phyloP scores from a whole-genome alignment of 1,140 invertebrate genomes.

The Caerostris extrusa region DNA sequence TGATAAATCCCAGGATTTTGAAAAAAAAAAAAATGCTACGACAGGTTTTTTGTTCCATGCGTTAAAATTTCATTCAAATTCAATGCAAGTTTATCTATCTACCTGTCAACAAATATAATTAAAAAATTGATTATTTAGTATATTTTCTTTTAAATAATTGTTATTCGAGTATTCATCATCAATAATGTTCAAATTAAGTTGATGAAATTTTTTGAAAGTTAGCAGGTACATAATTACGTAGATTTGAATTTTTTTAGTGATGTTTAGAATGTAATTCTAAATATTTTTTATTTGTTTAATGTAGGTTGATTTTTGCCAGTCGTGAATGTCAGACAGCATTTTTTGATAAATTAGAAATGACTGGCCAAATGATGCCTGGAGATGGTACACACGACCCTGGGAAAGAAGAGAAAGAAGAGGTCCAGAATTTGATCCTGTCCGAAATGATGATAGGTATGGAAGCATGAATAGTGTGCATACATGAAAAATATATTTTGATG shows the following conservation, averaged over 20 bases:
- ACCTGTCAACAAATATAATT: no score
- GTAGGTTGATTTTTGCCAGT: constrained; percentile 97
- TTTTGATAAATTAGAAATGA: constrained; percentile 91
- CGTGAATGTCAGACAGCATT: constrained; percentile 92
- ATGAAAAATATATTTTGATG: constrained; percentile 45
- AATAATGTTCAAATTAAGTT: no score
- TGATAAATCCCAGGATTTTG: no score
- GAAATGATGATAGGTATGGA: constrained; percentile 78
- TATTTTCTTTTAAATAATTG: no score
- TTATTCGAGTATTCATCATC: no score
- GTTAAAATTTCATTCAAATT: no score
- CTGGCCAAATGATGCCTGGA: constrained; percentile 81
- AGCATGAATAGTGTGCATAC: constrained; percentile 62
- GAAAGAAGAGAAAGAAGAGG: constrained; percentile 80
- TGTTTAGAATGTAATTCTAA: no score
- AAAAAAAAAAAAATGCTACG: no score
- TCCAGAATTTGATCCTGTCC: constrained; percentile 69
- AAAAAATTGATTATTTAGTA: no score
- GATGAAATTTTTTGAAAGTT: not conserved
- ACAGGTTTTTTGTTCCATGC: no score
- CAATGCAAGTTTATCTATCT: no score
- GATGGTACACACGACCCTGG: constrained; percentile 82
- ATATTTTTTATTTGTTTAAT: not conserved
- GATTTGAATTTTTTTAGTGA: no score
- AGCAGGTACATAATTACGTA: not conserved